phyloP scores from a whole-genome alignment of 2,797 vertebrate genomes.

The Schizothorax lantsangensis region DNA sequence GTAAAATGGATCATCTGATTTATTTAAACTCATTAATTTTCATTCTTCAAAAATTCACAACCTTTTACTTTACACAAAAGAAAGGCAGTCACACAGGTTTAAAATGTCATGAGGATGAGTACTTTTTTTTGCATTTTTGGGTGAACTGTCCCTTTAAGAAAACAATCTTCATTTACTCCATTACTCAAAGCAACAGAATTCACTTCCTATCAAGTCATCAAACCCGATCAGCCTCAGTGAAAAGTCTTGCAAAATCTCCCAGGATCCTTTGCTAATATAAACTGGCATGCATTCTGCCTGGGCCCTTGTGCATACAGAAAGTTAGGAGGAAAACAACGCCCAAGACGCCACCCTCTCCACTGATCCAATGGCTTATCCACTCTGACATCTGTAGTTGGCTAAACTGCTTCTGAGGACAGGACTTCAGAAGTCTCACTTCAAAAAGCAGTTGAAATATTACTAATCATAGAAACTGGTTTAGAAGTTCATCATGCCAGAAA shows the following conservation, averaged over 20 bases:
- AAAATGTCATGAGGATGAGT: neutral
- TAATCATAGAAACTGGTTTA: neutral
- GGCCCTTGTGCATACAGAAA: neutral
- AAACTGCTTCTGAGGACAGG: conserved; percentile 23
- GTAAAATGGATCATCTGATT: neutral
- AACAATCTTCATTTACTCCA: neutral
- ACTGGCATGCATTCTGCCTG: conserved; percentile 10
- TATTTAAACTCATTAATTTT: neutral
- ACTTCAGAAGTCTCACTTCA: conserved; percentile 9
- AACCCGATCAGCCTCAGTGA: neutral
- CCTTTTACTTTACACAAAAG: neutral
- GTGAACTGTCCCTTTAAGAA: neutral
- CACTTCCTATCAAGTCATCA: neutral
- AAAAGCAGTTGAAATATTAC: conserved; percentile 15
- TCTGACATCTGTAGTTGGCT: conserved; percentile 36
- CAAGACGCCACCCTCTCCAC: neutral
- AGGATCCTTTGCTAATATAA: conserved; percentile 21
- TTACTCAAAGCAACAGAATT: neutral
- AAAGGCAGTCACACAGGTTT: neutral
- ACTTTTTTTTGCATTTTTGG: neutral
- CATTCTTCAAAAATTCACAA: neutral
- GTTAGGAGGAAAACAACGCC: conserved; percentile 25
- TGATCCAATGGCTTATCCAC: conserved; percentile 29
- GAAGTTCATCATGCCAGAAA: neutral
- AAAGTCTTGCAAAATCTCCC: conserved; percentile 7